phyloP scores from a whole-genome alignment of 1,140 invertebrate species.

The Diabrotica undecimpunctata region DNA sequence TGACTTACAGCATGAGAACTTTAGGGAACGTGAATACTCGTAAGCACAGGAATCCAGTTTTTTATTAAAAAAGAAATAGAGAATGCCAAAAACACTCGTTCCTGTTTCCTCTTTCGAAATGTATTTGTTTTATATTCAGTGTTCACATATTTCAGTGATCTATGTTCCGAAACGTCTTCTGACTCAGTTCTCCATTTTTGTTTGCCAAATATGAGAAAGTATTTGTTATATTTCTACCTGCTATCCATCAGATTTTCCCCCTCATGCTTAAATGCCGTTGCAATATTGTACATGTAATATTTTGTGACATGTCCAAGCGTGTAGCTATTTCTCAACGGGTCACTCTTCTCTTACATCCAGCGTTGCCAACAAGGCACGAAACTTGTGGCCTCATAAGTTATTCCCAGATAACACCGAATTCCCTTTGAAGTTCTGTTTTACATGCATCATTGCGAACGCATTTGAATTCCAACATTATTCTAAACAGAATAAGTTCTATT shows the following conservation, averaged over 20 bases:
- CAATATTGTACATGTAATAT: constrained; percentile 31
- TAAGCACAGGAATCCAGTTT: too few relatives aligned
- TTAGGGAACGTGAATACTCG: too few relatives aligned
- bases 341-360: neutral
- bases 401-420: too few relatives aligned
- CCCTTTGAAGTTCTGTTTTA: too few relatives aligned
- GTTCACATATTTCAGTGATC: neutral
- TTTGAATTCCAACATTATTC: too few relatives aligned
- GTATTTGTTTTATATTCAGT: neutral
- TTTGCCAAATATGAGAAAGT: neutral
- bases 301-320: constrained; percentile 26
- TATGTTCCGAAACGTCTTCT: neutral
- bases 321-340: constrained; percentile 26
- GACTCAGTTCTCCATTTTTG: neutral
- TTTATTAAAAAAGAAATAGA: neutral
- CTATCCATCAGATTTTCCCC: constrained; percentile 1
- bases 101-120: neutral
- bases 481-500: too few relatives aligned
- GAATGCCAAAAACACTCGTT: neutral
- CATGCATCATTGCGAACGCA: too few relatives aligned
- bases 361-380: neutral
- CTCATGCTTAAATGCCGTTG: constrained; percentile 15
- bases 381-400: too few relatives aligned
- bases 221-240: neutral
- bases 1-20: too few relatives aligned